phyloP scores from a whole-genome alignment of 1,140 invertebrate species.

The Musca domestica region DNA sequence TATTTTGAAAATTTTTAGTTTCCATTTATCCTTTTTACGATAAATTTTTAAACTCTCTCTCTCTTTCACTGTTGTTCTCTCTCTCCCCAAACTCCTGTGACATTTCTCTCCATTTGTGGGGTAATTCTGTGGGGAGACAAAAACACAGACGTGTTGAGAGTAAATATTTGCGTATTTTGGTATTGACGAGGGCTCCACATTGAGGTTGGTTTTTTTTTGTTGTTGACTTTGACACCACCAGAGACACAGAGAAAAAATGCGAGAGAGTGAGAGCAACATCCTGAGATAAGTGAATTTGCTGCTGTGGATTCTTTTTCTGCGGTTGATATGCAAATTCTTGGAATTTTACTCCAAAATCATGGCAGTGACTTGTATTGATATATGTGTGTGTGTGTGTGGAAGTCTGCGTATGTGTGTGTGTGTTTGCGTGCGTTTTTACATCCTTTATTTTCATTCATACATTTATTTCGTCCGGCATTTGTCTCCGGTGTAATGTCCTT shows the following conservation, averaged over 20 bases:
- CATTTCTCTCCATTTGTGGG: neutral
- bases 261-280: constrained; percentile 3
- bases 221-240: neutral
- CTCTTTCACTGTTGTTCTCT: constrained; percentile 3
- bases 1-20: neutral
- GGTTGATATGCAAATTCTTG: constrained; percentile 3
- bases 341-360: neutral
- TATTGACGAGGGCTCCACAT: no score
- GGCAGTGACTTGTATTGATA: no score
- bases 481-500: constrained; percentile 18
- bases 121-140: neutral
- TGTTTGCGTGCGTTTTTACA: neutral
- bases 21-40: neutral
- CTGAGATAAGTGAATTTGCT: no score
- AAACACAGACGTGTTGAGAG: no score
- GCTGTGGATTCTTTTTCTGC: neutral
- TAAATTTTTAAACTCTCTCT: neutral
- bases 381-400: no score
- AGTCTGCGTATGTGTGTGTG: neutral
- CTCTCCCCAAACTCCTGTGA: neutral
- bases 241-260: neutral
- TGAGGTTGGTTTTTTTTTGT: neutral
- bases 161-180: no score
- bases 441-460: constrained; percentile 18
- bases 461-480: neutral